Base-by-base conservation (phyloP, 2,888 invertebrate genomes). In the Frankliniella fusca region DNA sequence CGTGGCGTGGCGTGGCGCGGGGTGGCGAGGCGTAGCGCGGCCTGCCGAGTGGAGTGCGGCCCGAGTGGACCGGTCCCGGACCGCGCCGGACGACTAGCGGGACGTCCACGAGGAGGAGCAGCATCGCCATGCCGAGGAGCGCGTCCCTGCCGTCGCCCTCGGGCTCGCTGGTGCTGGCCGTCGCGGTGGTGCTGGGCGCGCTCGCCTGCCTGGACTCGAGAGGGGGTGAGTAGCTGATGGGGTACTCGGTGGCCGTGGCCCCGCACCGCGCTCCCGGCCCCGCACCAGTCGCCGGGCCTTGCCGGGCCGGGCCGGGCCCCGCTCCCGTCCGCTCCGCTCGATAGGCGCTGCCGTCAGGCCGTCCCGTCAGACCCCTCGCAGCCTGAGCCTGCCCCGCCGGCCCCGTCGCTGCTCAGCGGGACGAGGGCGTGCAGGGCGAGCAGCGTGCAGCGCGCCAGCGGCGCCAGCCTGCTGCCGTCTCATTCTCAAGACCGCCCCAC, bases 101-200 rank as follows among this genome's bases (percentile, higher is more conserved):
- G 54, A 11, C 54, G 54, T 7, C 54, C 15, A 20, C 15, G 54
- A 54, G 12, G 20, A 54, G 18, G 20, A 15, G 10, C n/a, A n/a
- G n/a, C n/a, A n/a, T n/a, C n/a, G 70, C 70, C 70, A 76, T 76
- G 70, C 27, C 70, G 27, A 61, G 61, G 61, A 61, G 18, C 61
- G 23, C 23, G 70, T 38, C 38, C 3, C 38, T 38, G 38, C 38
- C 38, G 38, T 38, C 38, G 38, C 38, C 38, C 38, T 38, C 38
- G 38, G 38, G 38, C 38, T 38, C 15, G 15, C 15, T 61, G 15
- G 27, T 76, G 70, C 10, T 27, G 23, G 70, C 27, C 70, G 70
- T 27, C 27, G 27, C 23, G n/a, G 70, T 70, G 70, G n/a, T 76
- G 70, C 70, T 76, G 23, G 70, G 23, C 12, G 70, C 23, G 23